Base-by-base conservation (phyloP, 2,888 invertebrate species). In the Drosophila mulleri region DNA sequence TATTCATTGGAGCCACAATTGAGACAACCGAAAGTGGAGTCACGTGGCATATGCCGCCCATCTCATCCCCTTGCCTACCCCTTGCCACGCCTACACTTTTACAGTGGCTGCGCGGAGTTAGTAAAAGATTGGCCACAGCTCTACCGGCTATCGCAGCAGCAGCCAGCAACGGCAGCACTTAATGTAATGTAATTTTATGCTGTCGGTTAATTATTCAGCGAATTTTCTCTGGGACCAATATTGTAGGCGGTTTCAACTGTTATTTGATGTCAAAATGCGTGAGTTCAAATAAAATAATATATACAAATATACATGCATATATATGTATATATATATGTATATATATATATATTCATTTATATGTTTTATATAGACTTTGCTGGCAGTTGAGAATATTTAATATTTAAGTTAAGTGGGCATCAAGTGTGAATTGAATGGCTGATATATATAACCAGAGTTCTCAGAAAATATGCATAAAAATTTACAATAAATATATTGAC, bases 141-240 rank as follows among this genome's bases (percentile, higher is more conserved):
- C 72, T 75, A 64, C 78, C 68, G 78, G 72, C 68, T 75, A 78
- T 75, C 63, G 50, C 65, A 62, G 52, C 29, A 8, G 29, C 29
- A 29, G 8, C 29, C 78, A 72, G 32, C 59, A 66, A 23, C 70
- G 62, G 29, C 70, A 75, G 82, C 85, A 85, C 83, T 83, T 83
- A 83, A 83, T 83, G 70, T 83, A 85, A 83, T 83, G 80, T 85
- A 74, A 85, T 83, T 83, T 85, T 73, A 84, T 83, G 77, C 81
- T 81, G 53, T 81, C 64, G 81, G 85, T 85, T 83, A 83, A 83
- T 83, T 83, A 83, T 83, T 79, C 85, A 81, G 69, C 66, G 52
- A 54, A 83, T 75, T 82, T 80, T 57, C 39, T 48, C 54, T 39
- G 60, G 37, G 11, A 48, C 20, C 26, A 37, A 37, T 44, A 29